Conservation (phyloP, 1,140 invertebrate species). For the Drosophila sp. region DNA sequence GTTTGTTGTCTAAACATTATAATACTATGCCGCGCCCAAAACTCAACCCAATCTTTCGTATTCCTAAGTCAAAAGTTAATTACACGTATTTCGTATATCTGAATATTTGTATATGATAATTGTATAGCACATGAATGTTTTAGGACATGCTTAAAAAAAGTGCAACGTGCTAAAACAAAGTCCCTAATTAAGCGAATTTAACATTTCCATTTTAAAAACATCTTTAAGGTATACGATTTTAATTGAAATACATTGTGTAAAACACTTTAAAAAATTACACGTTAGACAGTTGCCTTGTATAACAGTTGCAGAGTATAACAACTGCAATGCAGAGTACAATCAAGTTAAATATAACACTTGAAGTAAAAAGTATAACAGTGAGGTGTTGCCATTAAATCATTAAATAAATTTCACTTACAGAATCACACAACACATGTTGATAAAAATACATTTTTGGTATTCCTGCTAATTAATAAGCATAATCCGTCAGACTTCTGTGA, state of each 20-base stretch:
- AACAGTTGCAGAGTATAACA: slow-evolving; percentile 6
- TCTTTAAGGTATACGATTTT: background rate
- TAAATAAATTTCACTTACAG: background rate
- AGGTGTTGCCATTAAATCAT: background rate
- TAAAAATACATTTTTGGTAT: too few relatives aligned
- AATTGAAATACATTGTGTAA: background rate
- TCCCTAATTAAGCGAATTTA: background rate
- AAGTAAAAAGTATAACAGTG: too few relatives aligned
- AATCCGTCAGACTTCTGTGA: too few relatives aligned
- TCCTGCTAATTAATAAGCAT: too few relatives aligned
- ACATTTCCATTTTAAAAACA: too few relatives aligned
- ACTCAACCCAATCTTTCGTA: background rate
- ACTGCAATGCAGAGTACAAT: background rate
- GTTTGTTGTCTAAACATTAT: background rate
- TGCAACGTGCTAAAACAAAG: background rate
- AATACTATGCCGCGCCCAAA: background rate
- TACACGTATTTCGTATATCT: background rate
- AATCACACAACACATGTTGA: too few relatives aligned
- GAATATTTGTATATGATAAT: background rate
- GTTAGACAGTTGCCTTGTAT: background rate
- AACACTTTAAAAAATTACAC: too few relatives aligned
- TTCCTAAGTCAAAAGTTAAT: slow-evolving; percentile 1
- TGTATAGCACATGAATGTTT: background rate
- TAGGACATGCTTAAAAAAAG: background rate
- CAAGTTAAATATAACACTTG: background rate